Conservation (phyloP, 2,113 vertebrate species). For the Centropus unirufus region DNA sequence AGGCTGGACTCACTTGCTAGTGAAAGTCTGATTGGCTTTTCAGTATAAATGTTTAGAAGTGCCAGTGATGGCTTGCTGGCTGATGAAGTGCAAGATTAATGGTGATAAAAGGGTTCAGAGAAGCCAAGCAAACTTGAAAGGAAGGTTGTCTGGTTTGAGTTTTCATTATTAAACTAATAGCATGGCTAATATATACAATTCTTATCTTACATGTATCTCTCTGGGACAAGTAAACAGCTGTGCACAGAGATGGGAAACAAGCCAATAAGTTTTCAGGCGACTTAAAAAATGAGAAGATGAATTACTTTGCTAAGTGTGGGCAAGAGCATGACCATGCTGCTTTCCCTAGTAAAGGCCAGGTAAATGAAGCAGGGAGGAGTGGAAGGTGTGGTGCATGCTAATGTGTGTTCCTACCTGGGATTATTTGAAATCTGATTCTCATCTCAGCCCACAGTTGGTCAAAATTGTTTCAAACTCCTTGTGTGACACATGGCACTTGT, state of each 20-base stretch:
- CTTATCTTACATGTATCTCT: background rate
- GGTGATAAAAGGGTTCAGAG: background rate
- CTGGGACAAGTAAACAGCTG: background rate
- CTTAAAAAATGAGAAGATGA: background rate
- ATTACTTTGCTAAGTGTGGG: background rate
- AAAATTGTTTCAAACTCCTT: background rate
- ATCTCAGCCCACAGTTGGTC: background rate
- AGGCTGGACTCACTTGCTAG: background rate
- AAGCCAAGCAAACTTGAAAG: background rate
- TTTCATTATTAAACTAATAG: background rate
- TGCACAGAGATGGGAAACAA: background rate
- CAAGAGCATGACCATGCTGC: background rate
- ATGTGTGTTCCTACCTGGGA: background rate
- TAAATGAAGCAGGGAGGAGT: background rate
- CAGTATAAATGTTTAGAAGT: background rate
- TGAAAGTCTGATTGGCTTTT: background rate
- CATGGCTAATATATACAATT: background rate
- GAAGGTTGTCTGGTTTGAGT: background rate
- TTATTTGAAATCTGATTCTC: background rate
- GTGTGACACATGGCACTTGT: background rate
- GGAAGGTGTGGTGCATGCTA: accelerated
- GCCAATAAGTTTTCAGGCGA: background rate
- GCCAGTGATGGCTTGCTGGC: background rate
- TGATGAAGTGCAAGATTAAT: background rate
- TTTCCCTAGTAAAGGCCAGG: background rate